These are phyloP conservation scores for Linnaemya tessellans DNA, from an alignment of 2,888 invertebrate genomes.

Conservation along the genomic window DNA sequence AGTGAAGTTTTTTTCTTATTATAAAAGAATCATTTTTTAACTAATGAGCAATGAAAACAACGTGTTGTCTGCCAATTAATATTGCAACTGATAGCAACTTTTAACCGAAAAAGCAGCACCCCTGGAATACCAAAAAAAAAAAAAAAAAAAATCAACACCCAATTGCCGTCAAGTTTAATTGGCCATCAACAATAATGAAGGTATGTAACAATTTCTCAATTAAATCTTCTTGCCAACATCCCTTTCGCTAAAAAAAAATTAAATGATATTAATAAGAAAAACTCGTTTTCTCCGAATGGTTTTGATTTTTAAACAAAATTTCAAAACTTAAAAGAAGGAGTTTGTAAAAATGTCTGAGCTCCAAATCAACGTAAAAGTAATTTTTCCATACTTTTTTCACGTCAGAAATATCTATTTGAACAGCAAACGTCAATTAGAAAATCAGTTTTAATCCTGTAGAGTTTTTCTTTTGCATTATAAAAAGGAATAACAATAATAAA, in stretches of 20 bases:
- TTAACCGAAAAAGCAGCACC: slow-evolving; percentile 30
- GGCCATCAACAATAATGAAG: slow-evolving; percentile 80
- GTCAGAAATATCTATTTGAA: slow-evolving; percentile 59
- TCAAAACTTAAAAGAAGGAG: slow-evolving; percentile 36
- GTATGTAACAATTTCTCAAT: slow-evolving; percentile 73
- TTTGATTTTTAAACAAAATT: slow-evolving; percentile 63
- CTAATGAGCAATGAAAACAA: slow-evolving; percentile 83
- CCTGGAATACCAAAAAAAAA: slow-evolving; percentile 21
- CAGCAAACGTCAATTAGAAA: slow-evolving; percentile 73
- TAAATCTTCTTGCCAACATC: slow-evolving; percentile 3
- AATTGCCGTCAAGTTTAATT: slow-evolving; percentile 80
- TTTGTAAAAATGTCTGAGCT: slow-evolving; percentile 28
- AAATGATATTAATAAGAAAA: not conserved
- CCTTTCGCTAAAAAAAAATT: not conserved
- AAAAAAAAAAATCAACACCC: slow-evolving; percentile 46
- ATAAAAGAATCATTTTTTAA: slow-evolving; percentile 75
- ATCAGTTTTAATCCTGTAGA: slow-evolving; percentile 71
- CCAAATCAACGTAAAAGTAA: slow-evolving; percentile 44
- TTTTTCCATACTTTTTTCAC: slow-evolving; percentile 47
- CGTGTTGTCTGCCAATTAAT: slow-evolving; percentile 78
- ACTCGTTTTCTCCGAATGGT: not conserved
- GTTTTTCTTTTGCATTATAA: slow-evolving; percentile 13
- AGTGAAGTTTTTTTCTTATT: not conserved
- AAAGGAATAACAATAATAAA: slow-evolving; percentile 30
- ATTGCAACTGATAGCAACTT: slow-evolving; percentile 65